These are phyloP conservation scores for Drosophila teissieri DNA, from an alignment of 1,140 invertebrate species.

Conservation along the genomic window DNA sequence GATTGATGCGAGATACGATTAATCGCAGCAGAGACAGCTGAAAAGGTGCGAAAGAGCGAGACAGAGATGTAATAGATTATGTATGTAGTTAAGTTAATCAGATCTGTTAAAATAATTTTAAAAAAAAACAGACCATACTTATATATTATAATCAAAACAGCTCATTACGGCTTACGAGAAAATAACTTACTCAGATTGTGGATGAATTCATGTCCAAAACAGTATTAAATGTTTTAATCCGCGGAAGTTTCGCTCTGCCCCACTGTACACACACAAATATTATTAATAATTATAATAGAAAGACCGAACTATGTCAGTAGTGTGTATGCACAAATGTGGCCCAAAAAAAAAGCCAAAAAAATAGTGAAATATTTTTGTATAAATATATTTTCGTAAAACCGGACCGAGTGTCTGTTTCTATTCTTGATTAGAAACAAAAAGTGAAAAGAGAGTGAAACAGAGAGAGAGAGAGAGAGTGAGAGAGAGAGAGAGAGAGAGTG, in stretches of 20 bases:
- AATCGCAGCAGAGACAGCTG: neutral
- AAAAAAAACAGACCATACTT: too few relatives aligned
- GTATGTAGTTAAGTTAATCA: too few relatives aligned
- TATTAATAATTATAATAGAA: slow-evolving; percentile 35
- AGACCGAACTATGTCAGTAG: slow-evolving; percentile 71
- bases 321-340: slow-evolving; percentile 74
- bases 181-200: too few relatives aligned
- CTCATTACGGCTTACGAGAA: too few relatives aligned
- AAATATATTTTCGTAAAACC: slow-evolving; percentile 25
- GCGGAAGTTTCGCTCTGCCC: neutral
- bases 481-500: neutral
- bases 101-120: too few relatives aligned
- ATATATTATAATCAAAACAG: too few relatives aligned
- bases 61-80: too few relatives aligned
- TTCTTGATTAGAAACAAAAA: slow-evolving; percentile 45
- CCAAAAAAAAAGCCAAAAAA: slow-evolving; percentile 53
- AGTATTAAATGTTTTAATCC: too few relatives aligned
- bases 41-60: neutral
- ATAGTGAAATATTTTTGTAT: slow-evolving; percentile 37
- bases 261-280: slow-evolving; percentile 63
- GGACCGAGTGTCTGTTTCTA: slow-evolving; percentile 17
- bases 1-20: neutral
- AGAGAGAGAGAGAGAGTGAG: neutral
- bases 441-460: slow-evolving; percentile 8
- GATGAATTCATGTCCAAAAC: too few relatives aligned